phyloP scores from a whole-genome alignment of 2,113 vertebrate genomes.

The Macquaria australasica region DNA sequence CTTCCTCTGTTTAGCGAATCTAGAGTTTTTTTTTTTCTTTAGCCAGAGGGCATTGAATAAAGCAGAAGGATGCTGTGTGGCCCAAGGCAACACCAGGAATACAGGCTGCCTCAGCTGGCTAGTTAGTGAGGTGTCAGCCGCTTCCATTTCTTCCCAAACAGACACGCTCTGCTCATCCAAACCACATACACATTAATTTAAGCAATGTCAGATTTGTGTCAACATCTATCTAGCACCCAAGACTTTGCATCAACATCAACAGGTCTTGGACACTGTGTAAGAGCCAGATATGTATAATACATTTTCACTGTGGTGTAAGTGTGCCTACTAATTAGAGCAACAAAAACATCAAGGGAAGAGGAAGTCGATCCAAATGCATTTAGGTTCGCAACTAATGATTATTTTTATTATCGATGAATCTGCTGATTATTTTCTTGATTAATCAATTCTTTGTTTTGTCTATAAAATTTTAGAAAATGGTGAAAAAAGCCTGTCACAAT shows the following conservation, averaged over 20 bases:
- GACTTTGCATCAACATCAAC: neutral
- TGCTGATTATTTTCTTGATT: neutral
- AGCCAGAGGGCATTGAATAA: constrained; percentile 44
- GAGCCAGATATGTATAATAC: constrained; percentile 13
- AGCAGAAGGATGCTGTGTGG: constrained; percentile 41
- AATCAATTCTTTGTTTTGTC: neutral
- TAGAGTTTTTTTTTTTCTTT: constrained; percentile 11
- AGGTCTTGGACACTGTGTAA: constrained; percentile 1
- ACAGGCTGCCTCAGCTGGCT: constrained; percentile 66
- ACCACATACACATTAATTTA: constrained; percentile 35
- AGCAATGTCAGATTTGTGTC: constrained; percentile 16
- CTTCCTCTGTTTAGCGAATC: constrained; percentile 36
- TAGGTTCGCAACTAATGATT: neutral
- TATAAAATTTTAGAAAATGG: neutral
- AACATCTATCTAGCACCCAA: neutral
- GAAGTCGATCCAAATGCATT: neutral
- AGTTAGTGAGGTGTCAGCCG: constrained; percentile 46
- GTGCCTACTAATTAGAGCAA: constrained; percentile 1
- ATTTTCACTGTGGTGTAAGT: neutral
- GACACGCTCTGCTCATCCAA: constrained; percentile 5
- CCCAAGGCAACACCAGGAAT: constrained; percentile 61
- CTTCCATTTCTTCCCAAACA: constrained; percentile 20
- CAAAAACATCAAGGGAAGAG: constrained; percentile 7
- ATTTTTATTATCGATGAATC: neutral
- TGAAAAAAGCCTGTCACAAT: neutral